These are phyloP conservation scores for Mesorhabditis belari DNA, from an alignment of 2,888 invertebrate genomes.

Conservation along the genomic window DNA sequence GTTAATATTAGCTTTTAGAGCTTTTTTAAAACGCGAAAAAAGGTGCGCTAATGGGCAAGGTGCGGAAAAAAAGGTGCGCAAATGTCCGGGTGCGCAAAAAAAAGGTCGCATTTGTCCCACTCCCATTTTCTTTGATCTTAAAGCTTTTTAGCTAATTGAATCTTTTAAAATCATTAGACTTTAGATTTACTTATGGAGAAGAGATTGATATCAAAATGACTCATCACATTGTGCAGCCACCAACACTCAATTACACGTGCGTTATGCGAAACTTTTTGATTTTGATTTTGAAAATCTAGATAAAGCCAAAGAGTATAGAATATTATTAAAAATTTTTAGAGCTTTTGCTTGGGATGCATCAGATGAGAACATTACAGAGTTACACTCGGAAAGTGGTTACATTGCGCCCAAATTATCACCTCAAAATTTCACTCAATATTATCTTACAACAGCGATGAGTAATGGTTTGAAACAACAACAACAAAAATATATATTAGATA, in stretches of 20 bases:
- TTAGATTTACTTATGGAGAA: slow-evolving; percentile 51
- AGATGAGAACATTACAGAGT: slow-evolving; percentile 39
- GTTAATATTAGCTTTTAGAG: no score
- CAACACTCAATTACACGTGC: slow-evolving; percentile 48
- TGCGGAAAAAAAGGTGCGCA: no score
- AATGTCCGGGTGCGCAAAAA: no score
- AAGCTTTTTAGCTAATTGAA: no score
- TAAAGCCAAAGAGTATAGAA: background rate
- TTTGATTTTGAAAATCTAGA: background rate
- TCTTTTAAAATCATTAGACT: background rate
- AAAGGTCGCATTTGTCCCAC: no score
- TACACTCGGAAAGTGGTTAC: slow-evolving; percentile 52
- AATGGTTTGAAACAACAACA: slow-evolving; percentile 29
- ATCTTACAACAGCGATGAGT: slow-evolving; percentile 50
- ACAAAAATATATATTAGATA: background rate
- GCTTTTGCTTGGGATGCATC: slow-evolving; percentile 52
- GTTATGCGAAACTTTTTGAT: slow-evolving; percentile 3
- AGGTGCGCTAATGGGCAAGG: no score
- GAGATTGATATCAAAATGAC: slow-evolving; percentile 45
- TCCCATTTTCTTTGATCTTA: no score
- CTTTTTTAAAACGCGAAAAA: no score
- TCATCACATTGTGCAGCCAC: slow-evolving; percentile 12
- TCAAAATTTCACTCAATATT: slow-evolving; percentile 29
- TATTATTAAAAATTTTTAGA: slow-evolving; percentile 16
- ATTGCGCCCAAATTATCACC: slow-evolving; percentile 25